Percentiles rank a stretch among this genome's conserved stretches.
phyloP scores from a whole-genome alignment of 2,113 vertebrate species.

The Melanocharis versteri region DNA sequence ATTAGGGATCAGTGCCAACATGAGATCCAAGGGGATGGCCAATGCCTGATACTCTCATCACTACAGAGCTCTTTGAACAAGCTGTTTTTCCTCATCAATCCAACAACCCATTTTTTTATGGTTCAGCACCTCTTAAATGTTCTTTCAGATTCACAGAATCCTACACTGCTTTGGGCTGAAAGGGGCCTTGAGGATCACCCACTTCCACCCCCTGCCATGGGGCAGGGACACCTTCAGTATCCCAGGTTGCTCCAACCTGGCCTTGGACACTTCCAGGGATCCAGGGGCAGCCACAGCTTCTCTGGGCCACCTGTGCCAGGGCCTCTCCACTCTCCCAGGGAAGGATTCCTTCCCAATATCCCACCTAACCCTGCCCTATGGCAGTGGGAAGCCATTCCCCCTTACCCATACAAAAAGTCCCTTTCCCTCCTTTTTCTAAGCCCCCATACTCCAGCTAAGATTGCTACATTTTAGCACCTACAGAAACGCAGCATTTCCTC shows the following conservation, averaged over 20 bases:
- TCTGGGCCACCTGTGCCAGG: neutral
- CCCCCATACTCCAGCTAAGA: neutral
- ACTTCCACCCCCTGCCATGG: neutral
- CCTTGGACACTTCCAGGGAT: neutral
- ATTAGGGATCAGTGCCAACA: neutral
- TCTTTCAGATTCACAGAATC: neutral
- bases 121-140: neutral
- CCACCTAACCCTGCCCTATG: neutral
- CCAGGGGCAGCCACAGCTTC: neutral
- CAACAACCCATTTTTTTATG: fast-evolving
- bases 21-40: neutral
- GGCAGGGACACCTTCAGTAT: fast-evolving
- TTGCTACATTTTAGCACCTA: fast-evolving
- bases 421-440: neutral
- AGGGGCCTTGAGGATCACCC: neutral
- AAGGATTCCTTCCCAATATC: neutral
- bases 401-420: neutral
- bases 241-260: neutral
- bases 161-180: neutral
- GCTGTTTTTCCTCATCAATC: neutral
- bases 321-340: neutral
- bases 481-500: fast-evolving
- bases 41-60: fast-evolving
- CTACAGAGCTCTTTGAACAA: neutral
- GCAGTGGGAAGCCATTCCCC: neutral